These are phyloP conservation scores for Drosophila parabipectinata DNA, from an alignment of 1,140 invertebrate species.

Conservation along the genomic window DNA sequence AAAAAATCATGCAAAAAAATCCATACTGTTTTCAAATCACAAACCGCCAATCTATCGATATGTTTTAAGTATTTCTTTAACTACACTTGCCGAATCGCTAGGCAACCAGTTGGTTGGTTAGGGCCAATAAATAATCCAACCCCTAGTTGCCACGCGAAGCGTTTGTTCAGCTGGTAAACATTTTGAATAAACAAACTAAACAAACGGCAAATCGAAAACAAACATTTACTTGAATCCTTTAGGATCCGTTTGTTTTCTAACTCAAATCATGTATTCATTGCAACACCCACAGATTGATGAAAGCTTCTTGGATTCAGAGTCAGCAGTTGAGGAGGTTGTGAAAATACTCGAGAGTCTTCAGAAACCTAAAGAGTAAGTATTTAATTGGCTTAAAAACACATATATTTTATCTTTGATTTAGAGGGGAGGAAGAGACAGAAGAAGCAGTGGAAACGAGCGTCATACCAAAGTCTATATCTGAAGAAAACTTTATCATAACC, in stretches of 20 bases:
- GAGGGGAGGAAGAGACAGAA: conserved; percentile 11
- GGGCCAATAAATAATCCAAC: conserved; percentile 22
- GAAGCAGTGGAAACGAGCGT: not conserved
- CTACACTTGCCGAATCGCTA: conserved; percentile 15
- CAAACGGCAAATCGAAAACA: conserved; percentile 17
- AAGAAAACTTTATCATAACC: conserved; percentile 84
- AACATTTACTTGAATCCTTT: conserved; percentile 18
- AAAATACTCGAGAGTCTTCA: conserved; percentile 60
- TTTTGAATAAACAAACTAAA: conserved; percentile 9
- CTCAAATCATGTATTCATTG: conserved; percentile 56
- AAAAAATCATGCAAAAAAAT: not conserved
- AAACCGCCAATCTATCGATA: conserved; percentile 1
- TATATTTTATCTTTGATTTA: not conserved
- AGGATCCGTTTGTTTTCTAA: not conserved
- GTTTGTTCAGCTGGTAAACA: conserved; percentile 40
- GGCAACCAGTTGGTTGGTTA: conserved; percentile 29
- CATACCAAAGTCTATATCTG: conserved; percentile 25
- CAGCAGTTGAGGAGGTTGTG: conserved; percentile 75
- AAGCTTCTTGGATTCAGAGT: conserved; percentile 65
- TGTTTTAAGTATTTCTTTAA: not conserved
- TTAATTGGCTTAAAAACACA: not conserved
- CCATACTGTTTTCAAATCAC: not conserved
- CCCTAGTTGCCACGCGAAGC: conserved; percentile 16
- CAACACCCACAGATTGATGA: conserved; percentile 70
- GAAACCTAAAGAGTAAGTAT: conserved; percentile 44